Base-by-base conservation (phyloP, 2,797 vertebrate genomes). In the Lutjanus campechanus region DNA sequence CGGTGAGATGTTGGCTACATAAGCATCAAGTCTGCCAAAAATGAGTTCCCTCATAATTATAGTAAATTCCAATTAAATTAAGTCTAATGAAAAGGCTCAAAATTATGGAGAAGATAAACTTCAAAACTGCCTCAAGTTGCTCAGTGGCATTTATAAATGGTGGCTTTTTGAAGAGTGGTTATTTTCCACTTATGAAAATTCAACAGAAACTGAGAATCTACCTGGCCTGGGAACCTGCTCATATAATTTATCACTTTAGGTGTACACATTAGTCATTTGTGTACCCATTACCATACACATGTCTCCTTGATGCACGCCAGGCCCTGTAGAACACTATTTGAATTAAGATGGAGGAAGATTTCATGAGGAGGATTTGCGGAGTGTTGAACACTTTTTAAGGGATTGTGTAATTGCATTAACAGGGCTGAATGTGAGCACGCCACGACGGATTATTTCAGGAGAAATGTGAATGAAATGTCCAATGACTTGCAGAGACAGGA, bases 11-110 rank as follows among this genome's bases (percentile, higher is more conserved):
- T 71, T 61, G 53, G 7, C 61, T 53, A n/a, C 40, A 53, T 55
- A 43, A 69, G 55, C 16, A 20, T 50, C 36, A 71, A 40, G 19
- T 56, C 49, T 55, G 44, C 41, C n/a, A 44, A 49, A 53, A 60
- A 46, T 8, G 11, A 55, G 10, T 59, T 66, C 36, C 11, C 1
- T 2, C 36, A n/a, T 53, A 20, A 49, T 36, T 36, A 36, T 20
- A 62, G 62, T 44, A 20, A 68, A 68, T 70, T 78, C 49, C n/a
- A 76, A 0, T 64, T 62, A 56, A 68, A 61, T 73, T 22, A 55
- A 69, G 43, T 62, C 6, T 46, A 56, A 81, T 79, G 12, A 85
- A 75, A 69, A 66, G 11, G 41, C 44, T 63, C n/a, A 17, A 50
- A 77, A 76, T 72, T 17, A 76, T 56, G 22, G 25, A 53, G 41